A percentile compares a stretch with the other conserved stretches of the same genome.
These are phyloP conservation scores for Sebastes cheni DNA, from an alignment of 2,797 vertebrate genomes.

Conservation along the genomic window DNA sequence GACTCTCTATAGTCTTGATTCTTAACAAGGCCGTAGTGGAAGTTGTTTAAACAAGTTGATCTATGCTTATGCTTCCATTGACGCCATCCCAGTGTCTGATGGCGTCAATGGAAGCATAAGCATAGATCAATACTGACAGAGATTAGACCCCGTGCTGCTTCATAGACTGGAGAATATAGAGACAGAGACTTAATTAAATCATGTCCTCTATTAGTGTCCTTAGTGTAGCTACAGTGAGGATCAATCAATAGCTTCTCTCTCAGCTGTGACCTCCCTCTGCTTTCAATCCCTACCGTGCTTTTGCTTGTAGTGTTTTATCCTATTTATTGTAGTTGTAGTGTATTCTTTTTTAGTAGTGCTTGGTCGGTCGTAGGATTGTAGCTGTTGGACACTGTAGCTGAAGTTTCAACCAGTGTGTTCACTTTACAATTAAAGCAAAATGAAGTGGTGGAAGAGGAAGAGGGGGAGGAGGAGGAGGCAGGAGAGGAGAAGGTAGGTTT, in stretches of 20 bases:
- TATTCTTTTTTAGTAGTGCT: not conserved
- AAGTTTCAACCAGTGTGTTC: conserved; percentile 55
- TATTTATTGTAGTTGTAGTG: not conserved
- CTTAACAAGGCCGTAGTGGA: not conserved
- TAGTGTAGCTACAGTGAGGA: conserved; percentile 3
- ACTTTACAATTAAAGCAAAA: conserved; percentile 70
- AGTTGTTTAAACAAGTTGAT: not conserved
- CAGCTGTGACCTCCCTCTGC: conserved; percentile 16
- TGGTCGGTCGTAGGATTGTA: not conserved
- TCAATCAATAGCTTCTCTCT: conserved; percentile 19
- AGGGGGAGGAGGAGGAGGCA: conserved; percentile 43
- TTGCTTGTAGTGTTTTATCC: not conserved
- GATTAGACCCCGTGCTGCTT: not conserved
- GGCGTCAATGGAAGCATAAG: not conserved
- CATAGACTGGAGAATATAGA: conserved; percentile 17
- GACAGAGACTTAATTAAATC: conserved; percentile 11
- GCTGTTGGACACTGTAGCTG: not conserved
- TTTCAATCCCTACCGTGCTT: not conserved
- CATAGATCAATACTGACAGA: conserved; percentile 33
- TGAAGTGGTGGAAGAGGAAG: conserved; percentile 56
- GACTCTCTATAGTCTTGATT: not conserved
- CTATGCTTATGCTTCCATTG: no score
- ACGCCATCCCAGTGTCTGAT: not conserved
- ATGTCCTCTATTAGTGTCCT: conserved; percentile 10
- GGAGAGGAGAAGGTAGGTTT: conserved; percentile 73